Evolutionary conservation across 2,113 vertebrate species (phyloP).

Genomic region (Pimephales promelas): DNA sequence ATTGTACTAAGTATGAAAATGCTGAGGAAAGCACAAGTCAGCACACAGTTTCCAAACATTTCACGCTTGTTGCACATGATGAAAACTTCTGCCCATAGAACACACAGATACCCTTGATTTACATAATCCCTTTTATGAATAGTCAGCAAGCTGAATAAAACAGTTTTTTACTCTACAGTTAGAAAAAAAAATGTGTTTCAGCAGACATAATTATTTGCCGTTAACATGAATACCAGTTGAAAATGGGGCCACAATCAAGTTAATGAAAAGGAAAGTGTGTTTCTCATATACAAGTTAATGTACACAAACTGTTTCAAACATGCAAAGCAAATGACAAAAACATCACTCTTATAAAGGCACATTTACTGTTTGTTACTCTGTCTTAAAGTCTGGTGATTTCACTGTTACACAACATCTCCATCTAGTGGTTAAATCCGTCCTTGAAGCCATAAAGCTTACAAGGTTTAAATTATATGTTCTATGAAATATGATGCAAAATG

Average conservation of each 20-base stretch:
- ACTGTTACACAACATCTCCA: slow-evolving; percentile 62
- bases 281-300: neutral
- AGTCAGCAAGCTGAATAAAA: neutral
- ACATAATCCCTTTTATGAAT: neutral
- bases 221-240: neutral
- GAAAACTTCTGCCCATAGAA: slow-evolving; percentile 17
- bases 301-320: neutral
- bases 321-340: neutral
- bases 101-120: neutral
- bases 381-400: neutral
- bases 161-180: neutral
- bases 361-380: neutral
- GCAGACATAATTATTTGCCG: neutral
- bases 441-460: neutral
- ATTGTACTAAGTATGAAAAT: slow-evolving; percentile 37
- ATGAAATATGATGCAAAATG: neutral
- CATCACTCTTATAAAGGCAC: neutral
- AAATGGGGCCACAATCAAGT: neutral
- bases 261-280: neutral
- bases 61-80: slow-evolving; percentile 45
- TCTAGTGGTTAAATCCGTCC: slow-evolving; percentile 66
- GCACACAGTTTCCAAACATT: slow-evolving; percentile 28
- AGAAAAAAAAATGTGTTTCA: neutral
- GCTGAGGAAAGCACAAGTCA: slow-evolving; percentile 49
- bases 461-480: neutral